Base-by-base conservation (phyloP, 2,888 invertebrate species). In the Malacosoma neustria region DNA sequence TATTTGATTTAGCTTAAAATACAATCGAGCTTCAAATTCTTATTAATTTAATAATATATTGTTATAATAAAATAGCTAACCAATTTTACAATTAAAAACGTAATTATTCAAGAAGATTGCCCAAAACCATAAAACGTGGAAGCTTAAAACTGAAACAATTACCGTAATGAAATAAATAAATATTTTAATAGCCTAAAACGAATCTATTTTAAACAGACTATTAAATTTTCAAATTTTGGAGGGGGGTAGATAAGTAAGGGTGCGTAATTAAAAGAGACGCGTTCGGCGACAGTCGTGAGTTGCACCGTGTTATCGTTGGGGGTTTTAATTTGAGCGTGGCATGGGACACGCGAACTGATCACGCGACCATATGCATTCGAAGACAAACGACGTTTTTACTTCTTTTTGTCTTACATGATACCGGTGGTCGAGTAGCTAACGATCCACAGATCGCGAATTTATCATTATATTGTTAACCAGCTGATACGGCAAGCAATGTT, bases 221-320 rank as follows among this genome's bases (percentile, higher is more conserved):
- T 64, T 58, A 56, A 57, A 64, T 65, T 69, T 71, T 61, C 55
- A 56, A 72, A 67, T 69, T 64, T 60, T 58, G 69, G 71, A 71
- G 64, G 75, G 72, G 75, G 72, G 69, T 69, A 73, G 74, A 76
- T 77, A 72, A 67, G 65, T 72, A 68, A 68, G 76, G 75, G 81
- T 84, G 82, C 79, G 82, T 84, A 85, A 82, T 82, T 85, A 84
- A 82, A 80, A 72, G 71, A 72, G 80, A 79, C 77, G 72, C 73
- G 70, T 68, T 55, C 66, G 57, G 58, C 72, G 74, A 73, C 75
- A 69, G 77, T 84, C 82, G 84, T 85, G 84, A 81, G 80, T 68
- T 67, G 66, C 70, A 63, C 60, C 69, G 75, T 72, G 80, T 81
- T 79, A 82, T 85, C 82, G 82, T 82, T 75, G 48, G 61, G 57